phyloP scores from a whole-genome alignment of 1,140 invertebrate genomes.

The Scaptomyza graminum region DNA sequence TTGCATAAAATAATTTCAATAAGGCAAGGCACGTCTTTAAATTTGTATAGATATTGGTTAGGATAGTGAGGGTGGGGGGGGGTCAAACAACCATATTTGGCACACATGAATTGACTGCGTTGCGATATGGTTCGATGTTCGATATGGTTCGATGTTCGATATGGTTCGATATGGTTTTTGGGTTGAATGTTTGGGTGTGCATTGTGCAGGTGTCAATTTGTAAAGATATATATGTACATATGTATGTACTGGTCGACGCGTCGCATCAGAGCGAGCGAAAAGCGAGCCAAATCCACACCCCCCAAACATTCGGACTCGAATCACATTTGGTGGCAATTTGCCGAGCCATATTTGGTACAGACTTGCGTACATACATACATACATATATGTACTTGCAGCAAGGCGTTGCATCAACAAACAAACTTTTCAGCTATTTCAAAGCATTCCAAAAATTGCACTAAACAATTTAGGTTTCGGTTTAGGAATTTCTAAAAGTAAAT shows the following conservation, averaged over 20 bases:
- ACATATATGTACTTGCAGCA: too few species aligned
- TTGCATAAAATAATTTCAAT: background rate
- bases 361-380: too few species aligned
- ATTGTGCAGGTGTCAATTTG: slow-evolving; percentile 40
- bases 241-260: too few species aligned
- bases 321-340: slow-evolving; percentile 33
- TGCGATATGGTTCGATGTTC: too few species aligned
- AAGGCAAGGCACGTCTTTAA: slow-evolving; percentile 28
- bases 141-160: too few species aligned
- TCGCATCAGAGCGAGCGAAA: background rate
- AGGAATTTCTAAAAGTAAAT: too few species aligned
- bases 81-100: slow-evolving; percentile 28
- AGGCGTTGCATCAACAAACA: too few species aligned
- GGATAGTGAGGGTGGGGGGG: background rate
- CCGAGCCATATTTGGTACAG: slow-evolving; percentile 19
- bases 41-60: slow-evolving; percentile 8
- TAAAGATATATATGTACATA: slow-evolving; percentile 9
- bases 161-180: slow-evolving; percentile 1
- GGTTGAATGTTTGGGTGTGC: background rate
- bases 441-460: too few species aligned
- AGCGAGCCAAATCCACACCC: slow-evolving; percentile 8
- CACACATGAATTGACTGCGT: background rate
- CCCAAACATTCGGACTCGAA: slow-evolving; percentile 35
- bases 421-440: too few species aligned
- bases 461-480: too few species aligned